Conservation (phyloP, 1,140 invertebrate genomes). For the Manduca sexta region DNA sequence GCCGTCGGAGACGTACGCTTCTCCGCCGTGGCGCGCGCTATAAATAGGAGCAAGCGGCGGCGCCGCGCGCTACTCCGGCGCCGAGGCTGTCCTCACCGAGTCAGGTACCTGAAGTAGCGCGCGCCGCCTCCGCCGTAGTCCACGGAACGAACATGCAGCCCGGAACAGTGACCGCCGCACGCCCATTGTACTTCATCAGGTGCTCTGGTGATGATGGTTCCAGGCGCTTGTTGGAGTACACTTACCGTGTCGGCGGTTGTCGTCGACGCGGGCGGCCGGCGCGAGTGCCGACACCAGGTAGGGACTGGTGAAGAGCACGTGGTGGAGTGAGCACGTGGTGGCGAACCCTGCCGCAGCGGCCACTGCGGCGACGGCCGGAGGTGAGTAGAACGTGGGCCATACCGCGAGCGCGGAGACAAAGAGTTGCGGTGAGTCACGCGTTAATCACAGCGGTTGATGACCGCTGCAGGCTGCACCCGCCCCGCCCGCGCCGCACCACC, state of each 20-base stretch:
- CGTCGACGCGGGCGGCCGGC: slow-evolving; percentile 22
- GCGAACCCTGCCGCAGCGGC: slow-evolving; percentile 12
- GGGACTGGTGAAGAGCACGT: slow-evolving; percentile 7
- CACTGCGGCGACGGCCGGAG: slow-evolving; percentile 8
- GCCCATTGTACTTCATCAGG: slow-evolving; percentile 99
- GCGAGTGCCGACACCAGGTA: no score
- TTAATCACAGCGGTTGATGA: slow-evolving; percentile 46
- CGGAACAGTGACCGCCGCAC: slow-evolving; percentile 76
- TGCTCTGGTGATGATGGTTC: slow-evolving; percentile 92
- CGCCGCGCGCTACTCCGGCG: slow-evolving; percentile 65
- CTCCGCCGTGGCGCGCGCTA: slow-evolving; percentile 22
- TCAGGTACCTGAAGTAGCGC: slow-evolving; percentile 99
- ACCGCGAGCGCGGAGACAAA: slow-evolving; percentile 39
- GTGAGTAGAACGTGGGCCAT: slow-evolving; percentile 26
- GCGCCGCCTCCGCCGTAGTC: slow-evolving; percentile 77
- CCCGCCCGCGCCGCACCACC: slow-evolving; percentile 35
- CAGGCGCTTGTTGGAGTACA: slow-evolving; percentile 98
- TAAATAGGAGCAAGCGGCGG: slow-evolving; percentile 46
- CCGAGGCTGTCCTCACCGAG: slow-evolving; percentile 77
- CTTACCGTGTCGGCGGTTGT: slow-evolving; percentile 78
- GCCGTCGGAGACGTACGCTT: slow-evolving; percentile 37
- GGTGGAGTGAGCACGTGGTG: slow-evolving; percentile 31
- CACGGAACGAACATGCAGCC: background rate
- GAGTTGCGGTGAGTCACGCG: slow-evolving; percentile 56
- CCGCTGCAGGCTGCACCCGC: slow-evolving; percentile 41